phyloP scores from a whole-genome alignment of 2,797 vertebrate genomes.

The Hypotaenidia okinawae region DNA sequence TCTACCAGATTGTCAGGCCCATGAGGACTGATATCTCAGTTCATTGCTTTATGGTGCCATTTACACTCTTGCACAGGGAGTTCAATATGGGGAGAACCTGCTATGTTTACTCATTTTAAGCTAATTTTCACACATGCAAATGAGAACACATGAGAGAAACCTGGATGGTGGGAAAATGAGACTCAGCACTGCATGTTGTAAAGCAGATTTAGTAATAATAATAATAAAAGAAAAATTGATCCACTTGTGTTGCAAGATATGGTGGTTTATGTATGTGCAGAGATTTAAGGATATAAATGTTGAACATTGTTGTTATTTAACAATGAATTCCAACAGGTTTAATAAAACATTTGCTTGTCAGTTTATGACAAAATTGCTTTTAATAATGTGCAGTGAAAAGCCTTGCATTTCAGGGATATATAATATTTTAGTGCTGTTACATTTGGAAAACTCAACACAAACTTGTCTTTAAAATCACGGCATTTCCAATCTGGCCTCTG shows the following conservation, averaged over 20 bases:
- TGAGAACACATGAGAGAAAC: not conserved
- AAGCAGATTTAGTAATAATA: conserved; percentile 24
- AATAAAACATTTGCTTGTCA: conserved; percentile 45
- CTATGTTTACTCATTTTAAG: not conserved
- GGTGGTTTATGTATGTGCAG: not conserved
- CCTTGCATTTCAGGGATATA: not conserved
- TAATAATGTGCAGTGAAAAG: conserved; percentile 16
- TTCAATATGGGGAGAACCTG: not conserved
- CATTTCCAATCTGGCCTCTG: not conserved
- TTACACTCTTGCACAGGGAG: not conserved
- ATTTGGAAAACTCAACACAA: not conserved
- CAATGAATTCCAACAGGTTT: conserved; percentile 30
- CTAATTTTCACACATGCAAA: not conserved
- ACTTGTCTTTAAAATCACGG: not conserved
- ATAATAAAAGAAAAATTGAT: conserved; percentile 39
- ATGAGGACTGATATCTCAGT: not conserved
- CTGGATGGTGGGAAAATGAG: not conserved
- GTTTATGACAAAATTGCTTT: conserved; percentile 40
- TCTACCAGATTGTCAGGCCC: not conserved
- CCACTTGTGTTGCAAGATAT: not conserved
- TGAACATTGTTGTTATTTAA: conserved; percentile 50
- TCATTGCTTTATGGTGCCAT: not conserved
- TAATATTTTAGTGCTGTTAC: conserved; percentile 10
- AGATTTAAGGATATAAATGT: conserved; percentile 38
- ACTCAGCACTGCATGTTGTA: not conserved